Percentiles rank a stretch among this genome's conserved stretches.
phyloP scores from a whole-genome alignment of 30 jellyfish, hydroid and myxozoan species.

The Cassiopea xamachana region DNA sequence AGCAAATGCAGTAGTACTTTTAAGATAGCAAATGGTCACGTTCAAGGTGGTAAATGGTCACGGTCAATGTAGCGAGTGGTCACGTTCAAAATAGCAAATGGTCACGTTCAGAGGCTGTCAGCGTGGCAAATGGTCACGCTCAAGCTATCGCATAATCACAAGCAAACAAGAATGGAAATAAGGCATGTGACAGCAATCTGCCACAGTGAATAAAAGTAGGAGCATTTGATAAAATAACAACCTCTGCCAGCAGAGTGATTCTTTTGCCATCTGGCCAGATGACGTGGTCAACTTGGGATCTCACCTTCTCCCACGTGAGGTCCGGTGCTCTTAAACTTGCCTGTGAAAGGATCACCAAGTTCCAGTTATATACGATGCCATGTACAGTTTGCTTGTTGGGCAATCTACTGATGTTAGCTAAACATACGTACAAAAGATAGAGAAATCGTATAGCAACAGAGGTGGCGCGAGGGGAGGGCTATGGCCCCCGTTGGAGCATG shows the following conservation, averaged over 20 bases:
- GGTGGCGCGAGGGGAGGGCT: no score
- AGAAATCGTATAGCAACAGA: no score
- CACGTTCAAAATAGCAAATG: background rate
- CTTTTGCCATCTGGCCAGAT: slow-evolving; percentile 99
- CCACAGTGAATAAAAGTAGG: background rate
- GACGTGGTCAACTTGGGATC: slow-evolving; percentile 97
- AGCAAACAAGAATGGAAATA: no score
- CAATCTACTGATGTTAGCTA: no score
- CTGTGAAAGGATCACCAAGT: slow-evolving; percentile 17
- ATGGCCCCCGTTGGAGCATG: no score
- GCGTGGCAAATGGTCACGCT: background rate
- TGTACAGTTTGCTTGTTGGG: no score
- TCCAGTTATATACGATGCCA: no score
- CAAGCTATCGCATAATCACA: background rate
- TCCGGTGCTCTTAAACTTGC: slow-evolving; percentile 97
- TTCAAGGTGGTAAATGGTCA: no score
- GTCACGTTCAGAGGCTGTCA: background rate
- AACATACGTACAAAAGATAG: no score
- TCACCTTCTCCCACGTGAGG: slow-evolving; percentile 97
- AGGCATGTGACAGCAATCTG: background rate
- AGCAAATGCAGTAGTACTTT: no score
- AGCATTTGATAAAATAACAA: background rate
- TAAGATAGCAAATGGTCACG: background rate
- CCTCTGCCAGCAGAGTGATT: slow-evolving; percentile 99
- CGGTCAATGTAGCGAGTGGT: background rate